Percentiles rank a stretch among this genome's conserved stretches.
Conservation (phyloP, 2,888 invertebrate species). For the Lasioglossum lativentre region DNA sequence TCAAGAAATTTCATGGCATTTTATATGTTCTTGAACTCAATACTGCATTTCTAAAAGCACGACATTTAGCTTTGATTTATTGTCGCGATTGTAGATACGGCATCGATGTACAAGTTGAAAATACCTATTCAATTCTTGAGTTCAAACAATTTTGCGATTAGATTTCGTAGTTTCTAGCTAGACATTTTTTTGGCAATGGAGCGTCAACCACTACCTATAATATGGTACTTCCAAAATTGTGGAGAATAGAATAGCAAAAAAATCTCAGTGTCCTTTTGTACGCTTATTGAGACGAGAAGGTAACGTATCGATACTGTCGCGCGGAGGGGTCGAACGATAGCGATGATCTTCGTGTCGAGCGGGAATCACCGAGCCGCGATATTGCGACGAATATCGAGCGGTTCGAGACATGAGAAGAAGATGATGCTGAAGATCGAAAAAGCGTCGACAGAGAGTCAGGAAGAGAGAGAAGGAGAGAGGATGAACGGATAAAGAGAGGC, state of each 20-base stretch:
- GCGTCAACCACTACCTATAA: too few relatives aligned
- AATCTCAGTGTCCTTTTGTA: not conserved
- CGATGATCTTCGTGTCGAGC: constrained; percentile 49
- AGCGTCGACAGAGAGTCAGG: constrained; percentile 33
- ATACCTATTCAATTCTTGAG: too few relatives aligned
- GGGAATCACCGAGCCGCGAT: constrained; percentile 35
- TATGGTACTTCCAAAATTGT: too few relatives aligned
- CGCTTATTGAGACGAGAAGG: constrained; percentile 3
- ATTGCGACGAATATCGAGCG: constrained; percentile 71
- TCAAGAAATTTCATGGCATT: too few relatives aligned
- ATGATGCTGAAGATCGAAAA: constrained; percentile 47
- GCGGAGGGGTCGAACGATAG: constrained; percentile 41
- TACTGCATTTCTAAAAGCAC: too few relatives aligned
- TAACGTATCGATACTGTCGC: constrained; percentile 19
- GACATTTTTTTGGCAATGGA: too few relatives aligned
- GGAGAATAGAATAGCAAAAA: not conserved
- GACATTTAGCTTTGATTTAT: too few relatives aligned
- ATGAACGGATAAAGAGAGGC: constrained; percentile 65
- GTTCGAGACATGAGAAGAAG: constrained; percentile 63
- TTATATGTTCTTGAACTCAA: too few relatives aligned
- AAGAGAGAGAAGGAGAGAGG: constrained; percentile 53
- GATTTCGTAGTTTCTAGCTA: too few relatives aligned
- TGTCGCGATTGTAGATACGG: too few relatives aligned
- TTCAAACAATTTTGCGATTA: too few relatives aligned
- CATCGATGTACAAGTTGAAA: too few relatives aligned